Conservation (phyloP, 2,113 vertebrate genomes). For the Oreotrochilus melanogaster region DNA sequence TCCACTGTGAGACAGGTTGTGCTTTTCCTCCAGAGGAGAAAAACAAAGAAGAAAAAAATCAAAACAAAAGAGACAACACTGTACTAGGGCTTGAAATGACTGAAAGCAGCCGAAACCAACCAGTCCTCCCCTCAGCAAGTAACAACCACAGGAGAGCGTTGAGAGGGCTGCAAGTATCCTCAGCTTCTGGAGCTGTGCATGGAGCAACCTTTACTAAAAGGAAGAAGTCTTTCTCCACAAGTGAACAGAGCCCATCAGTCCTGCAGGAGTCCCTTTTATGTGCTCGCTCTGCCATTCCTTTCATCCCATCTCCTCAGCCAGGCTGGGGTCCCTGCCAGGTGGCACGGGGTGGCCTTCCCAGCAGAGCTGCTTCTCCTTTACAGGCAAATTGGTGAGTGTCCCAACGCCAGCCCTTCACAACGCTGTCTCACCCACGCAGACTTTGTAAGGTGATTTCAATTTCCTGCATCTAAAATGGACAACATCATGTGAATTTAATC, state of each 20-base stretch:
- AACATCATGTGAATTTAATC: rapidly evolving
- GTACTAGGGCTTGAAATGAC: conserved; percentile 33
- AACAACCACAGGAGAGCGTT: rapidly evolving
- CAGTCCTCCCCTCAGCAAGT: not conserved
- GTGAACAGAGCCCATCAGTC: not conserved
- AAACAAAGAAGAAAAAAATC: not conserved
- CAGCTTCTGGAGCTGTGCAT: not conserved
- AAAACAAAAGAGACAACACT: not conserved
- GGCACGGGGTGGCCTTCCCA: not conserved
- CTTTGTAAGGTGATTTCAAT: conserved; percentile 68
- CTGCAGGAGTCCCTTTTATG: not conserved
- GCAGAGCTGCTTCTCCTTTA: not conserved
- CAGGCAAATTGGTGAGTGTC: not conserved
- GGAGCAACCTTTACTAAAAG: not conserved
- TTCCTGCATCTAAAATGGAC: conserved; percentile 72
- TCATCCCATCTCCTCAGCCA: not conserved
- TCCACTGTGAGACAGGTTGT: not conserved
- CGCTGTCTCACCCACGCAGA: conserved; percentile 48
- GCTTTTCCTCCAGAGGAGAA: not conserved
- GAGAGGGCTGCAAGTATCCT: not conserved
- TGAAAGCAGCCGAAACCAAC: not conserved
- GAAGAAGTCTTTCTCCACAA: not conserved
- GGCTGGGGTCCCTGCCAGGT: not conserved
- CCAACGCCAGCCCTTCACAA: conserved; percentile 29
- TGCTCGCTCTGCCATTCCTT: not conserved